Evolutionary conservation across 2,113 vertebrate genomes (phyloP), one percentile per base, ranked within the genome.

Genomic region (Oreamnos americanus): DNA sequence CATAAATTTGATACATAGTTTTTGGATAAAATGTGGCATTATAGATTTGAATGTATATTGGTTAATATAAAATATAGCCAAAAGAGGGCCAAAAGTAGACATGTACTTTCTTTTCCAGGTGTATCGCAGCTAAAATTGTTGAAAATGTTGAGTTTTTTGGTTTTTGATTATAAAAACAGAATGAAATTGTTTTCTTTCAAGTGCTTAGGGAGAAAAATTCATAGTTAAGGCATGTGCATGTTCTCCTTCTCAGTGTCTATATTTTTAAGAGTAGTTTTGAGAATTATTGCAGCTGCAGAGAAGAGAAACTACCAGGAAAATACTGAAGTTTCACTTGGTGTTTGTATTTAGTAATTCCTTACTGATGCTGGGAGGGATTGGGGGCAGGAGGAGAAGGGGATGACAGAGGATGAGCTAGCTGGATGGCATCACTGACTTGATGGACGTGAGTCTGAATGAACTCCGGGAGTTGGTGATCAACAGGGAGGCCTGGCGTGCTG

Each of bases 271-370:
- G 12, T 94, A 53, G 67, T 87, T 95, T 94, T 97, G 89, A 94
- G 88, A 94, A 82, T 76, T 87, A 79, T 16, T 78, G 25, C 10
- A 88, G 49, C 45, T 67, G 3, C 43, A 60, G n/a, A 81, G 36
- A 96, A 49, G 92, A 98, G 94, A 98, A 96, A 51, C 87, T 58
- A 58, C 84, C 87, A 90, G 93, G 71, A 97, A 92, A 90, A 19
- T 26, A 26, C 53, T 89, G 71, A 93, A 67, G 62, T 98, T 96
- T 58, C 6, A 6, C 45, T 82, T 94, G 47, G 71, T 76, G 45
- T 39, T 97, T 96, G n/a, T 93, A 51, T 93, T 96, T 92, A 81
- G 57, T 95, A 36, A 86, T 43, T 88, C 94, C 76, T 97, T 81
- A 82, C 23, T 57, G 23, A 57, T 57, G 23, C 55, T 25, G 55